phyloP scores from a whole-genome alignment of 2,113 vertebrate genomes.

The Callocephalon fimbriatum region DNA sequence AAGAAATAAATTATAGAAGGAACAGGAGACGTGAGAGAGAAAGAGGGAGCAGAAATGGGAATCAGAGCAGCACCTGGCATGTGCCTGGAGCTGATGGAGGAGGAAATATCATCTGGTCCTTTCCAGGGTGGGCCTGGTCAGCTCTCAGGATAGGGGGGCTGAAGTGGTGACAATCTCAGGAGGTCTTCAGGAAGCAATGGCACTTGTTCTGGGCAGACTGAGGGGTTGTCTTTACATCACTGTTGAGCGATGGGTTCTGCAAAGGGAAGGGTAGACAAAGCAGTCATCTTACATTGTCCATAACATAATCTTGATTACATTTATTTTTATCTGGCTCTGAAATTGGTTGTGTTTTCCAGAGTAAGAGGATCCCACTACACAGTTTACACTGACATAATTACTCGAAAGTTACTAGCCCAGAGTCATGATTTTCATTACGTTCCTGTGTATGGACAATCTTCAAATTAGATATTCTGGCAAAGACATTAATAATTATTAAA shows the following conservation, averaged over 20 bases:
- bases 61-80: not conserved
- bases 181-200: not conserved
- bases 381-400: not conserved
- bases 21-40: not conserved
- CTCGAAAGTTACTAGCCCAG: not conserved
- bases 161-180: not conserved
- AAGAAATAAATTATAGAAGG: not conserved
- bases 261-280: not conserved
- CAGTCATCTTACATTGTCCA: not conserved
- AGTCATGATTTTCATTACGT: not conserved
- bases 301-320: not conserved
- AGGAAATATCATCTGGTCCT: not conserved
- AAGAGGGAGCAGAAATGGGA: not conserved
- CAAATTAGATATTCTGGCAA: not conserved
- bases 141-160: accelerated
- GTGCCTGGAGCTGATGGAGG: not conserved
- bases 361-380: not conserved
- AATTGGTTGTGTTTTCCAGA: not conserved
- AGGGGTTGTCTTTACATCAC: not conserved
- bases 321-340: not conserved
- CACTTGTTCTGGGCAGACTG: not conserved
- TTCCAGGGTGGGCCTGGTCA: not conserved
- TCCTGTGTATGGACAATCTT: not conserved
- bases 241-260: not conserved
- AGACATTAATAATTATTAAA: not conserved